phyloP scores from a whole-genome alignment of 2,113 vertebrate genomes.

The Apteryx owenii region DNA sequence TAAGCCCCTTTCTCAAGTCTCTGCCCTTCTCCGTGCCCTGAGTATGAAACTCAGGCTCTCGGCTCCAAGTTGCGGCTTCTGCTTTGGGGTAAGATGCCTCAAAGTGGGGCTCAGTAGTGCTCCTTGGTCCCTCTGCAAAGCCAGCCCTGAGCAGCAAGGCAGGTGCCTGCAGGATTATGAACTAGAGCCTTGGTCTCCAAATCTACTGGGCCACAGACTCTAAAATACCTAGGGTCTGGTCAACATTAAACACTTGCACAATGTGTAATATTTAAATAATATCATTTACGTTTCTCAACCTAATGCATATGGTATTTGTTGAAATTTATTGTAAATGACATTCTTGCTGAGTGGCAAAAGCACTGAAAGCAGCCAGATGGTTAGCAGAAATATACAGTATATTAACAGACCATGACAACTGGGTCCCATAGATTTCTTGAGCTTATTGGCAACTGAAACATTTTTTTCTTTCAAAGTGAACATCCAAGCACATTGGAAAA shows the following conservation, averaged over 20 bases:
- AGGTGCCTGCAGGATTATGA: neutral
- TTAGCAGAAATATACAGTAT: neutral
- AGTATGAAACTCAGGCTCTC: neutral
- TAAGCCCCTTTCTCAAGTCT: neutral
- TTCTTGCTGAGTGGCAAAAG: conserved; percentile 19
- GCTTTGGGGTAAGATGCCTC: neutral
- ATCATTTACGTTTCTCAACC: neutral
- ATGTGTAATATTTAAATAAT: neutral
- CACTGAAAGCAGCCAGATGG: conserved; percentile 3
- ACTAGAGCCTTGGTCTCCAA: neutral
- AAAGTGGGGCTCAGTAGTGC: neutral
- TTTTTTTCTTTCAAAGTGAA: neutral
- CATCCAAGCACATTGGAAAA: neutral
- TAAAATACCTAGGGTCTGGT: neutral
- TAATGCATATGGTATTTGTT: conserved; percentile 21
- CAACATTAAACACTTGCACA: neutral
- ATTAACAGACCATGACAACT: neutral
- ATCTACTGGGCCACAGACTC: neutral
- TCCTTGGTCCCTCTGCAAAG: neutral
- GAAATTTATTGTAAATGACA: conserved; percentile 12
- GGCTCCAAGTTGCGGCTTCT: neutral
- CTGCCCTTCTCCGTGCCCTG: neutral
- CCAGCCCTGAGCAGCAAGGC: neutral
- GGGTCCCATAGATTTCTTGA: neutral
- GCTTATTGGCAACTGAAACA: neutral